phyloP scores from a whole-genome alignment of 2,888 invertebrate genomes.

The Orgyia antiqua region DNA sequence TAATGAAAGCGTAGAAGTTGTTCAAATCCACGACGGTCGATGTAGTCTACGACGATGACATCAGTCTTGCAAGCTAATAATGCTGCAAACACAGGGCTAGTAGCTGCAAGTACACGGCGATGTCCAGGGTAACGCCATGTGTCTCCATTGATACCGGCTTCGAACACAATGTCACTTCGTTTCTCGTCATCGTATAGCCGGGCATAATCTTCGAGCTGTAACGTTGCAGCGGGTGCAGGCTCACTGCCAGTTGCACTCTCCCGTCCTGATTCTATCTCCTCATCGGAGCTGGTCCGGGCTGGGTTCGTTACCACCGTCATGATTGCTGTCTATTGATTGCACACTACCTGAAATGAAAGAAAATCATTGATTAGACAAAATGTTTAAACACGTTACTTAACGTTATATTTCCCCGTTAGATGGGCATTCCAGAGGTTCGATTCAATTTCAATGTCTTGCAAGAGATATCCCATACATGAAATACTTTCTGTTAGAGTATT shows the following conservation, averaged over 20 bases:
- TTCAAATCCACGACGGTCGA: conserved; percentile 83
- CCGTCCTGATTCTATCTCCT: conserved; percentile 43
- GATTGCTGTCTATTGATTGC: conserved; percentile 24
- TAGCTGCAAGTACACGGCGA: conserved; percentile 78
- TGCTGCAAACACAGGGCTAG: conserved; percentile 81
- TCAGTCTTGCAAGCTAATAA: conserved; percentile 66
- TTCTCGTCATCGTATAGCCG: conserved; percentile 73
- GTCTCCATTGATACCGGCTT: conserved; percentile 81
- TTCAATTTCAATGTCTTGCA: too few relatives aligned
- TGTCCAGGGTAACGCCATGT: conserved; percentile 84
- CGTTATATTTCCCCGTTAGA: too few relatives aligned
- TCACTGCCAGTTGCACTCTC: conserved; percentile 21
- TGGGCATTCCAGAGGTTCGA: too few relatives aligned
- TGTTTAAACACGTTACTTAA: too few relatives aligned
- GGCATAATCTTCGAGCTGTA: conserved; percentile 39
- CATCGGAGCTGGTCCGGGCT: conserved; percentile 47
- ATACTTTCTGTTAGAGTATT: too few relatives aligned
- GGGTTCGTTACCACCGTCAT: conserved; percentile 74
- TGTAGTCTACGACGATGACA: conserved; percentile 75
- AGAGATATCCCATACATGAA: too few relatives aligned
- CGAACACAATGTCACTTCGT: conserved; percentile 79
- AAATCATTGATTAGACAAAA: conserved; percentile 4
- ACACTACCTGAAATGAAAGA: conserved; percentile 45
- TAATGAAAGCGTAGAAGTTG: conserved; percentile 82
- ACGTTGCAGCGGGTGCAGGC: conserved; percentile 20